Percentiles rank a stretch among this genome's conserved stretches.
Conservation (phyloP, 2,113 vertebrate genomes). For the Campylomormyrus numenius region DNA sequence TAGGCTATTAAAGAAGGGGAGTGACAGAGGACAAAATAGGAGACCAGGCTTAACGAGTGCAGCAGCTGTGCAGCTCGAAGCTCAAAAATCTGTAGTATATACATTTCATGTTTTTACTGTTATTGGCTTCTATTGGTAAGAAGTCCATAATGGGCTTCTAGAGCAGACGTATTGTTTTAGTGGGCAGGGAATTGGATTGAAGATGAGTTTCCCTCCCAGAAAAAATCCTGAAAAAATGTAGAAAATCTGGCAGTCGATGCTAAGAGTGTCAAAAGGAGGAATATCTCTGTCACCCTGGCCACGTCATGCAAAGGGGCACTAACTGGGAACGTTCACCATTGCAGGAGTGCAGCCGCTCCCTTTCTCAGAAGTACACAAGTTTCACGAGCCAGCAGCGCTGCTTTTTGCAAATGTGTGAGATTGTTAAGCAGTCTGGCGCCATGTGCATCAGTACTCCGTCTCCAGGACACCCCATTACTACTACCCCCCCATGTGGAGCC, state of each 20-base stretch:
- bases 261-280: background rate
- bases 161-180: background rate
- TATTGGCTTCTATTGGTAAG: background rate
- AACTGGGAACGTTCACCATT: background rate
- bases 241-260: background rate
- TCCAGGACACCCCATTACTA: background rate
- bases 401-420: background rate
- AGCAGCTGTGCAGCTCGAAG: conserved; percentile 41
- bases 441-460: background rate
- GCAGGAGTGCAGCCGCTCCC: background rate
- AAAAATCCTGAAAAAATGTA: background rate
- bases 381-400: background rate
- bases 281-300: background rate
- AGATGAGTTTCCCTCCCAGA: background rate
- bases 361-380: background rate
- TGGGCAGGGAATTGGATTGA: background rate
- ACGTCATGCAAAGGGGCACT: background rate
- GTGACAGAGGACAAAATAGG: conserved; percentile 43
- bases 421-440: background rate
- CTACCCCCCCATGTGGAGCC: background rate
- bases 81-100: background rate
- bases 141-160: background rate
- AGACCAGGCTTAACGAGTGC: conserved; percentile 31
- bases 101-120: background rate
- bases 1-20: conserved; percentile 47